Evolutionary conservation across 1,140 invertebrate species (phyloP), one percentile per base, ranked within the genome.

Genomic region (Pachypsylla venusta): DNA sequence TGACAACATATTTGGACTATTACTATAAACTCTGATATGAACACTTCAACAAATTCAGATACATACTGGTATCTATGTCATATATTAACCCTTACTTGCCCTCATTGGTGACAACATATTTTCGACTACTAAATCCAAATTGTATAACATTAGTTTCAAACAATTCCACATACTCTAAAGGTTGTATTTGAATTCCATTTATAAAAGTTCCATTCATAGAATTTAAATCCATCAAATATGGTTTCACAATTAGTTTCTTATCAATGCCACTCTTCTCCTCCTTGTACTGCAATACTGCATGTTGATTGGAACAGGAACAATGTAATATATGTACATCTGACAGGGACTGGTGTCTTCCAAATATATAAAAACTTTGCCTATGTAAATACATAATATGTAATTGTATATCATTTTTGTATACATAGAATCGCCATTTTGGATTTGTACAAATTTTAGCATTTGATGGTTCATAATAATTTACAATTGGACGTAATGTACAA

Each of bases 131-230:
- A 22, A 48, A 22, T 19, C 42, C 42, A 48, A 48, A 48, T 22
- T 48, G n/a, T 10, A 48, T 5, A n/a, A 48, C 42, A 48, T 48
- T 22, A 4, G 7, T n/a, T 19, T 48, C 42, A 48, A 10, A 10
- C 4, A 48, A 19, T 48, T 48, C 7, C 42, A 48, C 42, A 48
- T 48, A 48, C n/a, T n/a, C n/a, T n/a, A 48, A 22, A 48, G 42
- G 42, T 3, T n/a, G 7, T 7, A 48, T 48, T 4, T 19, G 4
- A n/a, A 10, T 19, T n/a, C 42, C 42, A 48, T 48, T 48, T 22
- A 48, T 22, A 4, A 5, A 19, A 48, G 42, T 48, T 5, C 42
- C 42, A 48, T 48, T 48, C 42, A 48, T 48, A 10, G 42, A 48
- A 7, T 48, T 48, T 22, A 48, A 19, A 22, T 48, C 42, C 42